Conservation (phyloP, 2,113 vertebrate genomes). For the Chionodraco myersi region DNA sequence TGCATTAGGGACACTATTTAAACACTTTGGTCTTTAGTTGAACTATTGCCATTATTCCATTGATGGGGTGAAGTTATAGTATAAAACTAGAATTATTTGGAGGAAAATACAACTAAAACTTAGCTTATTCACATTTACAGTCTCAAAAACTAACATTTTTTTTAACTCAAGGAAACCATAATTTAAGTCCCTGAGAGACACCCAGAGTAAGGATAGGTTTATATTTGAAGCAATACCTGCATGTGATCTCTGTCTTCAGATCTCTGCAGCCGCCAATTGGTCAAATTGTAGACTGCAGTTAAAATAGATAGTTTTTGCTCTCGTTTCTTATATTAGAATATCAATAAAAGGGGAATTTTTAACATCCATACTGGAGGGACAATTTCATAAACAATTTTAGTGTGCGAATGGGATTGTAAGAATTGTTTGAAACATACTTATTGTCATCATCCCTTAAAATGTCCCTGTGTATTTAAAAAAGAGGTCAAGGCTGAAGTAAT, state of each 20-base stretch:
- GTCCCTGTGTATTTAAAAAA: background rate
- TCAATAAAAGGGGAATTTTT: background rate
- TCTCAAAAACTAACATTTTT: slow-evolving; percentile 3
- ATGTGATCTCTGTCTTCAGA: background rate
- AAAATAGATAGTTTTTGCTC: background rate
- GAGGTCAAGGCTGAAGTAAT: slow-evolving; percentile 15
- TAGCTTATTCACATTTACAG: background rate
- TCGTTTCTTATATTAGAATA: background rate
- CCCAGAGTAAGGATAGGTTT: background rate
- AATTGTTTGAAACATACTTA: background rate
- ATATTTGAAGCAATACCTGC: background rate
- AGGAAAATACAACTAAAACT: slow-evolving; percentile 15
- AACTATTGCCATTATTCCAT: background rate
- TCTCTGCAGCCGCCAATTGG: background rate
- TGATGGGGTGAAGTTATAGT: background rate
- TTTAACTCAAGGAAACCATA: too few species aligned
- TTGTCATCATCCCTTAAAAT: slow-evolving; percentile 12
- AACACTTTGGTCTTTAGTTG: slow-evolving; percentile 49
- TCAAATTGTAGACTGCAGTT: background rate
- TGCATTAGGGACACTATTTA: slow-evolving; percentile 6
- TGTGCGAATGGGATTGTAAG: background rate
- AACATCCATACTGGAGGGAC: background rate
- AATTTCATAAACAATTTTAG: background rate
- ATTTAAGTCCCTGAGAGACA: slow-evolving; percentile 48
- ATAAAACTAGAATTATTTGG: background rate